phyloP scores from a whole-genome alignment of 2,888 invertebrate species.

The Sarcophaga rosellei region DNA sequence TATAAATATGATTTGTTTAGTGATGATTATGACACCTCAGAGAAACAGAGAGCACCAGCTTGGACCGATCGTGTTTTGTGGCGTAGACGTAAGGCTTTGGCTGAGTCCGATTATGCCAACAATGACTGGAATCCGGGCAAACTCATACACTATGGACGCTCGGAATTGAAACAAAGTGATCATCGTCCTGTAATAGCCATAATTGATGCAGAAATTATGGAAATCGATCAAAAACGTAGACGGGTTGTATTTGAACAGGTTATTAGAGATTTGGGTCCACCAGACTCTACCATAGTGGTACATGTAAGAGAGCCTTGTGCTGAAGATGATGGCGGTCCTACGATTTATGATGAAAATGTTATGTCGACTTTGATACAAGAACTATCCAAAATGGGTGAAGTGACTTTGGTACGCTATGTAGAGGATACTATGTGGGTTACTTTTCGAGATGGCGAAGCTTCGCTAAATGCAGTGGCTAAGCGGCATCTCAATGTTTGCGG shows the following conservation, averaged over 20 bases:
- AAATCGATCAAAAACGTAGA: conserved; percentile 89
- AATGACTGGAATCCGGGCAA: conserved; percentile 89
- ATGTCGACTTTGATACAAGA: conserved; percentile 91
- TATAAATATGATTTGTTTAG: conserved; percentile 99
- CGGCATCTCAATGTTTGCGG: conserved; percentile 85
- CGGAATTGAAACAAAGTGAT: conserved; percentile 98
- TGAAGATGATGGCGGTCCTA: conserved; percentile 82
- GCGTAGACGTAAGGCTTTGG: conserved; percentile 89
- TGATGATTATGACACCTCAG: conserved; percentile 99
- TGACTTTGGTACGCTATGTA: conserved; percentile 94
- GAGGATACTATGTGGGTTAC: conserved; percentile 95
- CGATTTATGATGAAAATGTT: conserved; percentile 90
- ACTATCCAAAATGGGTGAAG: conserved; percentile 92
- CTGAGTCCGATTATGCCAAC: conserved; percentile 84
- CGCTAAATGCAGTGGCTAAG: conserved; percentile 87
- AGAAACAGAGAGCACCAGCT: conserved; percentile 97
- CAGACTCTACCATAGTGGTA: conserved; percentile 96
- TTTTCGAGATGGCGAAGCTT: conserved; percentile 94
- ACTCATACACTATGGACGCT: conserved; percentile 92
- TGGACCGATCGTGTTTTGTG: conserved; percentile 99
- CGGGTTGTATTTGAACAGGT: conserved; percentile 91
- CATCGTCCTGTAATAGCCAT: conserved; percentile 97
- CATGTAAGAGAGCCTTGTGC: conserved; percentile 82
- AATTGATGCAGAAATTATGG: conserved; percentile 92
- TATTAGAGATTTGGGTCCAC: conserved; percentile 93